Evolutionary conservation across 2,888 invertebrate genomes (phyloP).

Genomic region (Argynnis bischoffii): DNA sequence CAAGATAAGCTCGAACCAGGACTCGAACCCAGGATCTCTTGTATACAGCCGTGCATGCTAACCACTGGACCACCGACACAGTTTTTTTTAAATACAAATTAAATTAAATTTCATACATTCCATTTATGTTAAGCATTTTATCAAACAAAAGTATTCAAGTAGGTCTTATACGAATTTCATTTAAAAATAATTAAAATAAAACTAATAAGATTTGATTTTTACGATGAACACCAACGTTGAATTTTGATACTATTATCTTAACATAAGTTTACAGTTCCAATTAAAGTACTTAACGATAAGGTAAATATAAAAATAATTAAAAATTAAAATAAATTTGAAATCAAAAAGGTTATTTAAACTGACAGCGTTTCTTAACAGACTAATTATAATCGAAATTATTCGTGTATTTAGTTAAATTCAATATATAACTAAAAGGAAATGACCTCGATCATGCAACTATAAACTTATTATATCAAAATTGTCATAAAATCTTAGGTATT

Average conservation of each 20-base stretch:
- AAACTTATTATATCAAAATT: constrained; percentile 28
- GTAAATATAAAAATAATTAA: not conserved
- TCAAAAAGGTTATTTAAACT: constrained; percentile 6
- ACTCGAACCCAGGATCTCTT: too few relatives aligned
- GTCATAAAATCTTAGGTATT: constrained; percentile 27
- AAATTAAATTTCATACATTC: too few relatives aligned
- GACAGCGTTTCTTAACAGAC: constrained; percentile 1
- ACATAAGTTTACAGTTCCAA: not conserved
- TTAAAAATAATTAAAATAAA: too few relatives aligned
- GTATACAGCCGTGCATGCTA: too few relatives aligned
- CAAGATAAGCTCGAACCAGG: too few relatives aligned
- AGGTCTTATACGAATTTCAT: too few relatives aligned
- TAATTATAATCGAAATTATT: not conserved
- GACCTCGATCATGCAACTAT: constrained; percentile 13
- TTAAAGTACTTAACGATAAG: constrained; percentile 6
- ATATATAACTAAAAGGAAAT: constrained; percentile 19
- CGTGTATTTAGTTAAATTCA: constrained; percentile 5
- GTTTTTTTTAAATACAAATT: too few relatives aligned
- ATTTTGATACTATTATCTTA: not conserved
- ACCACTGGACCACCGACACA: too few relatives aligned
- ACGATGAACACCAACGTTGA: too few relatives aligned
- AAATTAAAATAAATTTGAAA: not conserved
- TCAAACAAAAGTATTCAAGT: too few relatives aligned
- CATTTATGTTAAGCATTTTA: too few relatives aligned
- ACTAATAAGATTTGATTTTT: too few relatives aligned